phyloP scores from a whole-genome alignment of 2,113 vertebrate genomes.

The Bubo blakistoni region DNA sequence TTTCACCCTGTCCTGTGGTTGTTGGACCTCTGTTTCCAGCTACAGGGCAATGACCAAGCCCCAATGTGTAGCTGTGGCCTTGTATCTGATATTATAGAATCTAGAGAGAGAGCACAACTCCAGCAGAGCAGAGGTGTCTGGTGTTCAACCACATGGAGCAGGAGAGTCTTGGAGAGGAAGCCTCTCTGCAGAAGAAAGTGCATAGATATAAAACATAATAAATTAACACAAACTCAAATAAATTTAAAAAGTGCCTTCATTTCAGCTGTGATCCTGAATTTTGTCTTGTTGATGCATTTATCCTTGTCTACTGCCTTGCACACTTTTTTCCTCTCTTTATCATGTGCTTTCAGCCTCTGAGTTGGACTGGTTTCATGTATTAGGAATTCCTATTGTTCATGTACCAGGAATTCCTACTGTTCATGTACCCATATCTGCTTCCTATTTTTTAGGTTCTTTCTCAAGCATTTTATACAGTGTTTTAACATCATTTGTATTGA shows the following conservation, averaged over 20 bases:
- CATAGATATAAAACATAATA: neutral
- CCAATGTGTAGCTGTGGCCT: neutral
- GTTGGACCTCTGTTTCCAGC: neutral
- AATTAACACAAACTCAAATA: neutral
- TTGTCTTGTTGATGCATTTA: neutral
- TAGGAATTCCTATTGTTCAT: neutral
- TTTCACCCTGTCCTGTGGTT: neutral
- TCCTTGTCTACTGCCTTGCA: neutral
- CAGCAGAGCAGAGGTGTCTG: neutral
- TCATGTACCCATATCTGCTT: neutral
- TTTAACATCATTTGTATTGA: neutral
- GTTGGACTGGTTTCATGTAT: neutral
- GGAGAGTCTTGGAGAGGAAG: accelerated
- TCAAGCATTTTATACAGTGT: neutral
- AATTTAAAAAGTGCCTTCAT: neutral
- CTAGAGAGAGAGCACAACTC: neutral
- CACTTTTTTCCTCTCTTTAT: neutral
- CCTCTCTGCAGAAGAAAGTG: neutral
- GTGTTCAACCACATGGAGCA: neutral
- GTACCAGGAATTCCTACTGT: neutral
- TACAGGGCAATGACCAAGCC: neutral
- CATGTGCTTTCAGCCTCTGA: neutral
- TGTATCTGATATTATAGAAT: neutral
- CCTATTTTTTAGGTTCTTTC: neutral
- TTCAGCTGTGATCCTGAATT: neutral